Conservation (phyloP, 37 sponge, comb jelly and placozoan genomes). For the Agelas oroides region DNA sequence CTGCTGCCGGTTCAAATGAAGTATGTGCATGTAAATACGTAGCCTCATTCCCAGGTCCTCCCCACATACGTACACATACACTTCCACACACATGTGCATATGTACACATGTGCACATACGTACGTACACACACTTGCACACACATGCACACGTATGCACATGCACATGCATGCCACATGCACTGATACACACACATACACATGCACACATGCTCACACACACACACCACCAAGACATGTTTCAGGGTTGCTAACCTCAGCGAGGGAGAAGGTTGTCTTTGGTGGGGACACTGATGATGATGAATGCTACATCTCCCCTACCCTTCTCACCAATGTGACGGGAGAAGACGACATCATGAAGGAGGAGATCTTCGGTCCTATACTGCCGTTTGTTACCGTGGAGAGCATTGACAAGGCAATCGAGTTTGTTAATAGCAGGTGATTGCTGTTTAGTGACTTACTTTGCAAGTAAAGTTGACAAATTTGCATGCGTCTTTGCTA, state of each 20-base stretch:
- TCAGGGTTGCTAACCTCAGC: constrained; percentile 33
- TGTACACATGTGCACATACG: not conserved
- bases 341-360: constrained; percentile 72
- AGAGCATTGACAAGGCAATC: constrained; percentile 74
- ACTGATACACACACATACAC: not conserved
- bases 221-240: constrained; percentile 51
- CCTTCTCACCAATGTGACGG: constrained; percentile 66
- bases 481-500: not conserved
- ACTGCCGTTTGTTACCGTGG: constrained; percentile 75
- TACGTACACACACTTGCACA: not conserved
- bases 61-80: too few relatives aligned
- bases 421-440: constrained; percentile 51
- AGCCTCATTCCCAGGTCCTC: not conserved
- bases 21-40: too few relatives aligned
- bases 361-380: constrained; percentile 93
- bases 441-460: not conserved
- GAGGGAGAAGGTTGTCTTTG: constrained; percentile 50
- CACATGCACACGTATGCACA: too few relatives aligned
- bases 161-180: not conserved
- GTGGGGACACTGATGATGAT: constrained; percentile 74
- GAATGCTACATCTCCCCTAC: constrained; percentile 83
- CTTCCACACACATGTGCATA: too few relatives aligned
- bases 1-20: too few relatives aligned
- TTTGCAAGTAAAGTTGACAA: not conserved
- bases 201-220: too few relatives aligned